Evolutionary conservation across 2,113 vertebrate genomes (phyloP).

Genomic region (Aleadryas rufinucha): DNA sequence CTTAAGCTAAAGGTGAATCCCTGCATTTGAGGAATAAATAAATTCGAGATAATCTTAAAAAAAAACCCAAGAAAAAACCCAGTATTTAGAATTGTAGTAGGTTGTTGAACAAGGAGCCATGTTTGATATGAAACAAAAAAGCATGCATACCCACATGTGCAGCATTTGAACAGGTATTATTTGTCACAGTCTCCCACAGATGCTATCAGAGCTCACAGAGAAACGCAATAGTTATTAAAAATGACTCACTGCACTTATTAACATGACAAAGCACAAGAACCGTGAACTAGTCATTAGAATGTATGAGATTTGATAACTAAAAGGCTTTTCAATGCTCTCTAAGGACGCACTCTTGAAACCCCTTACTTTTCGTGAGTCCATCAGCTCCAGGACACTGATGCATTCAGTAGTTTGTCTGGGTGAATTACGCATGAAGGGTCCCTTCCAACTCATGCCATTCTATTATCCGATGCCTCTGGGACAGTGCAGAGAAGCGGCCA

Average conservation of each 20-base stretch:
- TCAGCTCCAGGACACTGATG: neutral
- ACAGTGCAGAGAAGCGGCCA: neutral
- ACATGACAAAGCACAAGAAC: neutral
- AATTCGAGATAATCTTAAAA: neutral
- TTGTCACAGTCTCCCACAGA: neutral
- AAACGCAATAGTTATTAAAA: neutral
- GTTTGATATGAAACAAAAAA: neutral
- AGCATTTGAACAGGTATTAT: neutral
- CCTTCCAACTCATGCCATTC: neutral
- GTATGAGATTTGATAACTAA: neutral
- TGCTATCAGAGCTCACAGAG: neutral
- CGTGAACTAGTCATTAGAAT: neutral
- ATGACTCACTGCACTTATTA: neutral
- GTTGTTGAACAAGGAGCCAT: neutral
- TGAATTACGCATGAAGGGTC: neutral
- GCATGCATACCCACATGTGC: neutral
- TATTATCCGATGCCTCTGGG: neutral
- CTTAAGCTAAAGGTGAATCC: neutral
- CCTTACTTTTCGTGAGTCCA: neutral
- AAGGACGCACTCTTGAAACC: neutral
- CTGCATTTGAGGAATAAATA: neutral
- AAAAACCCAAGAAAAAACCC: fast-evolving
- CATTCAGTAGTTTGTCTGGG: neutral
- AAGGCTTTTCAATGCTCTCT: neutral
- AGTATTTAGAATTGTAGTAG: neutral